Base-by-base conservation (phyloP, 2,797 vertebrate species). In the Falco cherrug region DNA sequence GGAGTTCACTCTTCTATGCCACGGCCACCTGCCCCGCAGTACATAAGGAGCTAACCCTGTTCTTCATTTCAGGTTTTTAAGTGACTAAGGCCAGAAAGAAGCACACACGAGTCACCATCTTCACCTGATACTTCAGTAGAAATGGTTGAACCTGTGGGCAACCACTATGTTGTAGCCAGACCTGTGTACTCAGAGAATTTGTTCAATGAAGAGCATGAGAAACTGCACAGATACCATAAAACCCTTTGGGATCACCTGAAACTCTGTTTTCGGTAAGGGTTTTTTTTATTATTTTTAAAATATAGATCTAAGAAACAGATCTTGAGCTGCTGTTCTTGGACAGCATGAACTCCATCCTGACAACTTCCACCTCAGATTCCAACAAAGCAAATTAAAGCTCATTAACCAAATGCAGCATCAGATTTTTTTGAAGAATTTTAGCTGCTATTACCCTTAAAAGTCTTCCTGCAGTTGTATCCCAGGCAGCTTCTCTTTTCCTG, bases 171-270 rank as follows among this genome's bases (percentile, higher is more conserved):
- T 87, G 98, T 99, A 96, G 96, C 97, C 97, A 98, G 99, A 95
- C 98, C 98, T 2, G 97, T 99, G 48, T 99, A 99, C 95, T 99
- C 99, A 0, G 98, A 99, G 96, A 98, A 99, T 26, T 71, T 91
- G 16, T 99, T 99, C 69, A 91, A 95, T 5, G 96, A 98, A 84
- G 98, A 99, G 19, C 95, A 99, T n/a, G 96, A 98, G 95, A 99
- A 98, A 97, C 86, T 98, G 90, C 91, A 97, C 17, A 98, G 99
- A 97, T 96, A 97, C 56, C 99, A 97, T 90, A 99, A 99, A 98
- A 98, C 97, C 8, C 89, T 98, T 71, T 78, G 97, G 98, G 98
- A 99, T 95, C 98, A 99, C 79, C 20, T 99, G 90, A 98, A 95
- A 90, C 86, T 95, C 7, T 99, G 96, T 94, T 98, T 99, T 95